phyloP scores from a whole-genome alignment of 2,113 vertebrate genomes.

The Rhizomys pruinosus region DNA sequence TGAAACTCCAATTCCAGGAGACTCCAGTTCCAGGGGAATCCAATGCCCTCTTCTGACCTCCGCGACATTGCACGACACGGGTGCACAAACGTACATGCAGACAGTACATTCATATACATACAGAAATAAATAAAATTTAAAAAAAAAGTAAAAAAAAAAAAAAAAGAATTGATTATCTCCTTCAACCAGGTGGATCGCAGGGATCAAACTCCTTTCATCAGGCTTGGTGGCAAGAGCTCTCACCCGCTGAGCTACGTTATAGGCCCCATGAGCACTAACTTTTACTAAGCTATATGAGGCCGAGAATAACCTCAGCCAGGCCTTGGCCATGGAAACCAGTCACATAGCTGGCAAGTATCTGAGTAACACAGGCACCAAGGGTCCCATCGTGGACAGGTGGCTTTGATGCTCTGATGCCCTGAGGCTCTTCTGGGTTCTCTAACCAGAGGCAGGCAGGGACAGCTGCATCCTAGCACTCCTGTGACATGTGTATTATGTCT shows the following conservation, averaged over 20 bases:
- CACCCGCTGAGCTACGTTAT: no score
- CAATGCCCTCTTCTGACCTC: no score
- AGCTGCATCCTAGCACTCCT: background rate
- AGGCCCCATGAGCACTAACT: background rate
- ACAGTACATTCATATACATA: no score
- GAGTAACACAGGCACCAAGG: background rate
- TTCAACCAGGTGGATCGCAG: background rate
- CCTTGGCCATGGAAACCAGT: background rate
- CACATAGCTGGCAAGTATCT: background rate
- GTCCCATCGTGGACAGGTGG: background rate
- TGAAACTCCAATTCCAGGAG: no score
- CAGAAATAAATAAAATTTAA: no score
- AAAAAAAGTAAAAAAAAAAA: no score
- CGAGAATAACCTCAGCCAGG: background rate
- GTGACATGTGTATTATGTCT: accelerated
- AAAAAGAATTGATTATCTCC: background rate
- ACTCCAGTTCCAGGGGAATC: no score
- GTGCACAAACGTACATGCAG: no score
- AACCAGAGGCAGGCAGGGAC: background rate
- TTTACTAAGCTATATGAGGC: background rate
- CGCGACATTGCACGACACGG: no score
- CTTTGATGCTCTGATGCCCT: background rate
- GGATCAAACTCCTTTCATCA: background rate
- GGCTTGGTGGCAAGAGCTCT: background rate
- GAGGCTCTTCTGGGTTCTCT: background rate